Evolutionary conservation across 2,797 vertebrate genomes (phyloP).

Genomic region (Gouania willdenowi): DNA sequence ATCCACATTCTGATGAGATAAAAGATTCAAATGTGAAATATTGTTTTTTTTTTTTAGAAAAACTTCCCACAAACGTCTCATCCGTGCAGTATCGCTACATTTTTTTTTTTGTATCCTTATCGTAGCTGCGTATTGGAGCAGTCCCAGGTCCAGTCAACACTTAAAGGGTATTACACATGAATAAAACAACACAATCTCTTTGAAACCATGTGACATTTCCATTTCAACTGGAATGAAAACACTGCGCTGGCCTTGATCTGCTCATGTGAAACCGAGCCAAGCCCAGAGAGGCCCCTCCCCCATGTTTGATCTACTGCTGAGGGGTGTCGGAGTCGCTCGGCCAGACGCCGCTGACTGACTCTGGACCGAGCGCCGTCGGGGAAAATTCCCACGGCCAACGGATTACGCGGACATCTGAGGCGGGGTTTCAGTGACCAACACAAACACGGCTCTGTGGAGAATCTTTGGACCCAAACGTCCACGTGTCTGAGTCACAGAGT

Average conservation of each 20-base stretch:
- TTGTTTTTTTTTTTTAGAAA: too few species aligned
- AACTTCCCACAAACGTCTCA: too few species aligned
- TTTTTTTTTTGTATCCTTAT: neutral
- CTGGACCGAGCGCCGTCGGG: too few species aligned
- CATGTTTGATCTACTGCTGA: constrained; percentile 46
- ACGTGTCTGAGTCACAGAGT: too few species aligned
- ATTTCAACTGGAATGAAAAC: constrained; percentile 56
- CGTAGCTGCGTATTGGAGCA: constrained; percentile 5
- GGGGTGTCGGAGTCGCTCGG: constrained; percentile 28
- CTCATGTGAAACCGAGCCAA: constrained; percentile 49
- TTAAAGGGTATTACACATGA: constrained; percentile 39
- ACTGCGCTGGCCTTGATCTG: constrained; percentile 43
- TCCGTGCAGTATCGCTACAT: too few species aligned
- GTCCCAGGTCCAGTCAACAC: constrained; percentile 7
- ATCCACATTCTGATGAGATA: too few species aligned
- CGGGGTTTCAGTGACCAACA: too few species aligned
- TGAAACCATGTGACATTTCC: constrained; percentile 61
- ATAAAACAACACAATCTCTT: constrained; percentile 53
- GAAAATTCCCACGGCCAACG: constrained; percentile 19
- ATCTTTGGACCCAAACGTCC: too few species aligned
- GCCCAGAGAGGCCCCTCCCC: constrained; percentile 29
- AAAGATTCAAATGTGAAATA: too few species aligned
- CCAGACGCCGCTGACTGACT: constrained; percentile 38
- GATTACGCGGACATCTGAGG: constrained; percentile 8
- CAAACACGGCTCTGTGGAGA: too few species aligned